Percentiles rank a stretch among this genome's conserved stretches.
phyloP scores from a whole-genome alignment of 2,888 invertebrate species.

The Idaea biselata region DNA sequence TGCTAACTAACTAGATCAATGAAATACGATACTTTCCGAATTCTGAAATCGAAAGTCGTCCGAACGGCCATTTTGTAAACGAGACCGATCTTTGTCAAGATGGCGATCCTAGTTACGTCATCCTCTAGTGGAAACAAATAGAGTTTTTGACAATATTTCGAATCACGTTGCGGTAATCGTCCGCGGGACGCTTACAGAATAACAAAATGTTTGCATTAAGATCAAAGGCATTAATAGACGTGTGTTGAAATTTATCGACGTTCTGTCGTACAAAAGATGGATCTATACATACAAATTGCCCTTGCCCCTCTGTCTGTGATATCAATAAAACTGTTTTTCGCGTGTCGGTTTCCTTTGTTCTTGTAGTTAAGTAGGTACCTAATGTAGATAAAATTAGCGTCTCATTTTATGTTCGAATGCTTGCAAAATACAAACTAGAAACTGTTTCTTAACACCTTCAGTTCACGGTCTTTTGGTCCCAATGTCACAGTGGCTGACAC shows the following conservation, averaged over 20 bases:
- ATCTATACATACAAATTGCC: conserved; percentile 53
- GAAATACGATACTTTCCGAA: conserved; percentile 35
- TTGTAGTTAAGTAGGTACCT: conserved; percentile 15
- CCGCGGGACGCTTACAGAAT: conserved; percentile 64
- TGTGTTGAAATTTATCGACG: conserved; percentile 75
- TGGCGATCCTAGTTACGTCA: conserved; percentile 40
- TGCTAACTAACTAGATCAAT: conserved; percentile 50
- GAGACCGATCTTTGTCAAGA: conserved; percentile 46
- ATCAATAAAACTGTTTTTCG: conserved; percentile 31
- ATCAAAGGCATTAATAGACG: conserved; percentile 77
- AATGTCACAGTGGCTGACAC: background rate
- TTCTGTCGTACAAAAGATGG: conserved; percentile 58
- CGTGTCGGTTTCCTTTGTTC: conserved; percentile 30
- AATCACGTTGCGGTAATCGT: conserved; percentile 74
- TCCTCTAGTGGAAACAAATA: conserved; percentile 46
- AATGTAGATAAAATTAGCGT: conserved; percentile 29
- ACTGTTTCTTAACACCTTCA: conserved; percentile 4
- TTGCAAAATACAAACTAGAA: conserved; percentile 24
- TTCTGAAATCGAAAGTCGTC: conserved; percentile 21
- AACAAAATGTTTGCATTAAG: conserved; percentile 68
- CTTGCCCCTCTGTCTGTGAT: conserved; percentile 20
- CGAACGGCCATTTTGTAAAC: conserved; percentile 45
- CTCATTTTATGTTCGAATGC: conserved; percentile 23
- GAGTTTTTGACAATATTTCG: conserved; percentile 65
- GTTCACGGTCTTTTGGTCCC: background rate